phyloP scores from a whole-genome alignment of 2,888 invertebrate species.

The Phaonia tiefii region DNA sequence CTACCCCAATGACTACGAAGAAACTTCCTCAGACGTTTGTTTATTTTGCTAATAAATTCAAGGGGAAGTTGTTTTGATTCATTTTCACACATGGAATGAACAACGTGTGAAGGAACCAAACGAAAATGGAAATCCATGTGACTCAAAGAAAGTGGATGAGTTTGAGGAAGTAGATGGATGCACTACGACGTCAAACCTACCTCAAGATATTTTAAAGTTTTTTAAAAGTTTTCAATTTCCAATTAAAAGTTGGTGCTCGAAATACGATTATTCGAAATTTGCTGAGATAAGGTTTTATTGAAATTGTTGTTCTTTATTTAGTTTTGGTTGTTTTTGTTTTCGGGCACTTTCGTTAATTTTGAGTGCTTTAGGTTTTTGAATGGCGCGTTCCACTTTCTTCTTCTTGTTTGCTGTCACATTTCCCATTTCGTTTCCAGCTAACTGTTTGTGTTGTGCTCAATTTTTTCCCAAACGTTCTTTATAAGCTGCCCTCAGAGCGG shows the following conservation, averaged over 20 bases:
- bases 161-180: neutral
- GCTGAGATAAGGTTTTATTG: no score
- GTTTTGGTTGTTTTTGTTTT: no score
- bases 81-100: neutral
- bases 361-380: no score
- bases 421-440: conserved; percentile 18
- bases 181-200: conserved; percentile 19
- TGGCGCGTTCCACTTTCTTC: neutral
- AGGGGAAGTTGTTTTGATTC: conserved; percentile 44
- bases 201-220: conserved; percentile 24
- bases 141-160: neutral
- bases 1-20: no score
- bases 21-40: conserved; percentile 7
- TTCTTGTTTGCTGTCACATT: conserved; percentile 9
- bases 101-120: neutral
- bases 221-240: no score
- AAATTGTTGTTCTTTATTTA: no score
- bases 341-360: no score
- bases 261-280: no score
- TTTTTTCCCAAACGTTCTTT: no score
- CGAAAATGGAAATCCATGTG: neutral
- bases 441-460: neutral
- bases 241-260: no score
- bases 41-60: neutral
- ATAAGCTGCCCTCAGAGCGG: no score